These are phyloP conservation scores for Brotula barbata DNA, from an alignment of 2,797 vertebrate species.

Conservation along the genomic window DNA sequence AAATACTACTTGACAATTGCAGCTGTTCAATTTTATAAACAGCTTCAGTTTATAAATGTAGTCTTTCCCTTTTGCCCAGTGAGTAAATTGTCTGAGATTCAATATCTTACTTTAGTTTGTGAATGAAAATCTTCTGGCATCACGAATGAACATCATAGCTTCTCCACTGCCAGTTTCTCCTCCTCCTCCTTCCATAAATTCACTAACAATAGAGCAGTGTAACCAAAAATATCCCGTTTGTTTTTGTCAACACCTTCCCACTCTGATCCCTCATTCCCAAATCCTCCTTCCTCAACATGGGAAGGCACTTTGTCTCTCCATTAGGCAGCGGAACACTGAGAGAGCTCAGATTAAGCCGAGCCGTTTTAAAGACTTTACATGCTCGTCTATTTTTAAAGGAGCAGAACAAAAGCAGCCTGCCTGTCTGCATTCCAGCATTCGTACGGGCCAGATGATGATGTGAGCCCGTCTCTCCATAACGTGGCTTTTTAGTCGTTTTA, in stretches of 20 bases:
- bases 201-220: constrained; percentile 31
- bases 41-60: too few species aligned
- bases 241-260: constrained; percentile 40
- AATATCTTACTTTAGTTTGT: too few species aligned
- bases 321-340: constrained; percentile 59
- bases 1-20: too few species aligned
- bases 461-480: constrained; percentile 2
- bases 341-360: constrained; percentile 55
- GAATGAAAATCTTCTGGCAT: too few species aligned
- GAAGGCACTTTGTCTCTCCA: constrained; percentile 59
- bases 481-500: constrained; percentile 5
- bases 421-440: constrained; percentile 27
- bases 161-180: too few species aligned
- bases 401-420: constrained; percentile 43
- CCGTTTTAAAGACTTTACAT: constrained; percentile 57
- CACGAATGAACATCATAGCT: too few species aligned
- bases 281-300: constrained; percentile 50
- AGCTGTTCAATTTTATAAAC: too few species aligned
- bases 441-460: constrained; percentile 1
- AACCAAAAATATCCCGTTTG: constrained; percentile 40
- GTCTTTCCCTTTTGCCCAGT: too few species aligned
- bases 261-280: constrained; percentile 46
- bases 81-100: too few species aligned
- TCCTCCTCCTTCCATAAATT: constrained; percentile 20
- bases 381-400: constrained; percentile 61